Evolutionary conservation across 1,140 invertebrate genomes (phyloP).

Genomic region (Heliothis virescens): DNA sequence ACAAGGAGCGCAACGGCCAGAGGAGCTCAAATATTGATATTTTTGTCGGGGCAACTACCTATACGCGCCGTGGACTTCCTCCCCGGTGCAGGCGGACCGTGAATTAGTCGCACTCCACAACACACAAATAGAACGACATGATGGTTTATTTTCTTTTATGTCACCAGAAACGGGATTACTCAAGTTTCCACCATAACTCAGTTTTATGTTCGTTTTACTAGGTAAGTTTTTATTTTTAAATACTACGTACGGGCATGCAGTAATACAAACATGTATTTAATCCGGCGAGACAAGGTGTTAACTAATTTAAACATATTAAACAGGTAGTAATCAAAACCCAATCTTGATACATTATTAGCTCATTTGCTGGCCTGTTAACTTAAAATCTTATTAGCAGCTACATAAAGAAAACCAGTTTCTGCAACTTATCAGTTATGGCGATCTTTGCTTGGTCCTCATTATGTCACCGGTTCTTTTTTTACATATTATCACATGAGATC

Average conservation of each 20-base stretch:
- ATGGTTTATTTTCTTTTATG: constrained; percentile 47
- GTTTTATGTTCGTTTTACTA: not conserved
- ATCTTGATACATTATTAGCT: not conserved
- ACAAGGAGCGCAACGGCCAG: constrained; percentile 17
- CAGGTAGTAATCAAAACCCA: not conserved
- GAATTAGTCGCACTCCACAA: constrained; percentile 40
- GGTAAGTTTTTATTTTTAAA: not conserved
- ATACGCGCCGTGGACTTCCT: constrained; percentile 41
- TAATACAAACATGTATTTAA: no score
- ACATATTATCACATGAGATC: constrained; percentile 18
- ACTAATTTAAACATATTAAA: not conserved
- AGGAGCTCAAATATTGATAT: constrained; percentile 52
- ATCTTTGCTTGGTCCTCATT: constrained; percentile 16
- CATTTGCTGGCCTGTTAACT: constrained; percentile 6
- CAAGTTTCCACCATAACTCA: constrained; percentile 34
- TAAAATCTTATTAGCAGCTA: constrained; percentile 11
- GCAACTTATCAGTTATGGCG: constrained; percentile 10
- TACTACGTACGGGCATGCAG: not conserved
- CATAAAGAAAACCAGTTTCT: constrained; percentile 32
- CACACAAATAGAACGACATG: constrained; percentile 48
- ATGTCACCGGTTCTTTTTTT: constrained; percentile 11
- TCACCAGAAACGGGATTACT: constrained; percentile 36
- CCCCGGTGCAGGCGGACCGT: constrained; percentile 45
- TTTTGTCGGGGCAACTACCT: constrained; percentile 50
- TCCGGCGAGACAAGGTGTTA: not conserved